Conservation (phyloP, 1,140 invertebrate genomes). For the Paraescarpia echinospica region DNA sequence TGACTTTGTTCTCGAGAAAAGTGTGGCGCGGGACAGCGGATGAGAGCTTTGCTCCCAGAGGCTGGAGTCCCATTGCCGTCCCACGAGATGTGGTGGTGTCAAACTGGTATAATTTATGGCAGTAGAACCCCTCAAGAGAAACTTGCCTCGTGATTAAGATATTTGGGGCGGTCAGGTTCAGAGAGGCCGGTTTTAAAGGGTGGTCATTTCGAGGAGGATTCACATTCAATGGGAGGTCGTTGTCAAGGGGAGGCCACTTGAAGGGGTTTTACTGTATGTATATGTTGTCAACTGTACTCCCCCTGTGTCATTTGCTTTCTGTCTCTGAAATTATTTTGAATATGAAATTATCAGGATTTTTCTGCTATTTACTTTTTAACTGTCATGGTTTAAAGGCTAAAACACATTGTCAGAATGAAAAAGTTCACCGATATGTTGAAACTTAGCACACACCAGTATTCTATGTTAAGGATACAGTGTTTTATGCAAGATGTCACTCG, state of each 20-base stretch:
- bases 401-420: not conserved
- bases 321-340: not conserved
- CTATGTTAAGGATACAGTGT: not conserved
- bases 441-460: not conserved
- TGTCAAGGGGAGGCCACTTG: not conserved
- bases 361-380: too few species aligned
- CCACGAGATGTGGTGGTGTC: not conserved
- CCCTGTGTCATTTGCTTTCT: not conserved
- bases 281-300: not conserved
- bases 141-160: too few species aligned
- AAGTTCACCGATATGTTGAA: not conserved
- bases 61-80: not conserved
- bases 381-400: not conserved
- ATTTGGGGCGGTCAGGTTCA: too few species aligned
- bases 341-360: not conserved
- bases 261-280: not conserved
- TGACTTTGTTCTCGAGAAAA: not conserved
- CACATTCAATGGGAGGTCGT: too few species aligned
- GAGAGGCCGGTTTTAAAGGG: not conserved
- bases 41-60: not conserved
- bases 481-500: not conserved
- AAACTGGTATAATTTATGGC: not conserved
- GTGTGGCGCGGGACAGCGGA: not conserved
- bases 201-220: not conserved
- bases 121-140: not conserved